Base-by-base conservation (phyloP, 1,140 invertebrate species). In the Tetranychus cinnabarinus region DNA sequence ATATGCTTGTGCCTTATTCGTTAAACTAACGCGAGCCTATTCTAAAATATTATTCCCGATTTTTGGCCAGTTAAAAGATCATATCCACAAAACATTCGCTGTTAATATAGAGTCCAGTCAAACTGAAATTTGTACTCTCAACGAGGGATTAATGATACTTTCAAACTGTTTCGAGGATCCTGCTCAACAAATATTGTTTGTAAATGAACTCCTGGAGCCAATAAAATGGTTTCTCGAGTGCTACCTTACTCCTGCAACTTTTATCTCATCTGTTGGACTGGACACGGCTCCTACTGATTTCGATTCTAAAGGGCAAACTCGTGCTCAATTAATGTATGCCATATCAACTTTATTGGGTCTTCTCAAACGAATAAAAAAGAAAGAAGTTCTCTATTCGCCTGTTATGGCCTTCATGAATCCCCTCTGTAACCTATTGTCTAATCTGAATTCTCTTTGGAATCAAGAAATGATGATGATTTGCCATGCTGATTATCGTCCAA, bases 1-100 rank as follows among this genome's bases (percentile, higher is more conserved):
- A 2, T 88, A 92, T 75, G 56, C 39, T n/a, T 33, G 15, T 31
- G 35, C 56, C n/a, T 57, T 45, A 35, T 45, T 52, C 50, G 31
- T 52, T 33, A 52, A 52, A 33, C n/a, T 52, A 31, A 52, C 50
- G 2, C 50, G 50, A 23, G 31, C n/a, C 31, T n/a, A 52, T 58
- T 56, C 34, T n/a, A 37, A 33, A 39, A 56, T 31, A 37, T 34
- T 61, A 5, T 55, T 42, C 12, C 57, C 57, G 1, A 23, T 58
- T n/a, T 58, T 58, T 46, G 15, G 10, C n/a, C 23, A 42, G n/a
- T 13, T 58, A 23, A 42, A 46, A n/a, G 23, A 8, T 33, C 42
- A 45, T 46, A 58, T 58, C 33, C n/a, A 46, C 33, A 56, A n/a
- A 39, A 15, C 15, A 13, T 56, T 39, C 12, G 23, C 23, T 4